Percentiles rank a stretch among this genome's conserved stretches.
phyloP scores from a whole-genome alignment of 2,797 vertebrate species.

The Pseudochaenichthys georgianus region DNA sequence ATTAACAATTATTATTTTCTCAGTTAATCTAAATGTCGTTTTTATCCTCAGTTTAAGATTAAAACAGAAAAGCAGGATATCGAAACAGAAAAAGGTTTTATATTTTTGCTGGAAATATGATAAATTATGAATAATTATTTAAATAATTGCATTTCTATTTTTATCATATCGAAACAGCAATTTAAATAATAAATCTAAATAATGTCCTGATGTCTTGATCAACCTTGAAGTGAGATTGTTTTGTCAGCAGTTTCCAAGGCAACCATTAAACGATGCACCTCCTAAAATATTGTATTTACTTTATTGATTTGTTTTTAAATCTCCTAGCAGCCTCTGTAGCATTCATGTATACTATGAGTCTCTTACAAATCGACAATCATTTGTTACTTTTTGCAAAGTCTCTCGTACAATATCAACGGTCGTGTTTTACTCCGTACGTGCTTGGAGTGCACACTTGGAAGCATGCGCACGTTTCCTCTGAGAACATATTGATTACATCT shows the following conservation, averaged over 20 bases:
- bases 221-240: neutral
- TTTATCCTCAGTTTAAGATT: neutral
- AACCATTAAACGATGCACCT: no score
- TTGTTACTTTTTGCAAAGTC: neutral
- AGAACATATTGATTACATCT: slow-evolving; percentile 10
- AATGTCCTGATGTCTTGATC: no score
- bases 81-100: neutral
- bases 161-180: no score
- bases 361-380: neutral
- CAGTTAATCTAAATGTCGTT: neutral
- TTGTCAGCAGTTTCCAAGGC: neutral
- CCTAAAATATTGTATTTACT: neutral
- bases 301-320: neutral
- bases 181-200: no score
- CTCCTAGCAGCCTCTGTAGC: neutral
- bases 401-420: no score
- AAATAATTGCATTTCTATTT: neutral
- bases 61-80: neutral
- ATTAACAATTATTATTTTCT: neutral
- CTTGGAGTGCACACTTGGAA: neutral
- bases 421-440: no score
- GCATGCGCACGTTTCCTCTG: neutral
- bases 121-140: neutral
- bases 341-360: neutral
- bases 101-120: neutral